phyloP scores from a whole-genome alignment of 64 coral and sea anemone genomes.

The Actinia equina region DNA sequence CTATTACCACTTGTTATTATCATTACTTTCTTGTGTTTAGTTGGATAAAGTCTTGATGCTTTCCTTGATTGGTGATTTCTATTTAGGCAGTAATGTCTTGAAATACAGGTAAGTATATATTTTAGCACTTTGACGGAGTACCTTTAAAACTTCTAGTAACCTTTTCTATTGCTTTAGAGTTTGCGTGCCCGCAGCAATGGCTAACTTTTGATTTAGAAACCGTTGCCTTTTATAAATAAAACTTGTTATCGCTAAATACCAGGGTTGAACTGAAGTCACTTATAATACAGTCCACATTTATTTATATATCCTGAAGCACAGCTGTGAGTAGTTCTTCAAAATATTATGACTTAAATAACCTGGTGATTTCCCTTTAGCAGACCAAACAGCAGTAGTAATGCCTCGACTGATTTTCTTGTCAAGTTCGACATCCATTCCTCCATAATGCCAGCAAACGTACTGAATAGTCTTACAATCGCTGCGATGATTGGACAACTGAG shows the following conservation, averaged over 20 bases:
- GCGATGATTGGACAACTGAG: neutral
- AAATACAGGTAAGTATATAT: slow-evolving; percentile 14
- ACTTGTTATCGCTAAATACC: no score
- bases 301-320: no score
- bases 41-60: slow-evolving; percentile 11
- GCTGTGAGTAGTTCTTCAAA: no score
- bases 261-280: no score
- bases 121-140: no score
- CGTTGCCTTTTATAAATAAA: no score
- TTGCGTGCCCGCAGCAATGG: no score
- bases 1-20: neutral
- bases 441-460: neutral
- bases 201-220: no score
- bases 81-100: neutral
- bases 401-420: neutral
- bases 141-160: no score
- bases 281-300: no score
- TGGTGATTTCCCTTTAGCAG: neutral
- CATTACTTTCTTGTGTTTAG: neutral
- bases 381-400: neutral
- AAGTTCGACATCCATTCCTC: neutral
- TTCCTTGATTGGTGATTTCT: slow-evolving; percentile 15
- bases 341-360: neutral
- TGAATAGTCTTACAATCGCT: neutral
- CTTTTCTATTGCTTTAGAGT: no score